phyloP scores from a whole-genome alignment of 2,797 vertebrate species.

The Sebastes cheni region DNA sequence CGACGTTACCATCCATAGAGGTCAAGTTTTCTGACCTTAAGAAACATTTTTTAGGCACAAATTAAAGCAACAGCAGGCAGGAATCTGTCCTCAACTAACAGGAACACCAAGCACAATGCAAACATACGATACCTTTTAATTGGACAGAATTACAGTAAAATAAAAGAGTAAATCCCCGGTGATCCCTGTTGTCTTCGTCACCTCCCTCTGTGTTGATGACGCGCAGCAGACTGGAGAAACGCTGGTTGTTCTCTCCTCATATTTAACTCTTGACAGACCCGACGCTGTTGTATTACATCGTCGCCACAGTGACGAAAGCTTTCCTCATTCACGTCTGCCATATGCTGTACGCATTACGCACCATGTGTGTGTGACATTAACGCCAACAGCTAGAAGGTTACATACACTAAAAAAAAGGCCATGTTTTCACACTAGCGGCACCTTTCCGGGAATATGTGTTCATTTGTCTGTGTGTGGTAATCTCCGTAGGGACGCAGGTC shows the following conservation, averaged over 20 bases:
- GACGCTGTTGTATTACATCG: constrained; percentile 29
- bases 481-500: constrained; percentile 52
- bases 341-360: constrained; percentile 71
- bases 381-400: constrained; percentile 71
- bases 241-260: constrained; percentile 56
- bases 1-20: too few species aligned
- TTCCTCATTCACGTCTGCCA: constrained; percentile 67
- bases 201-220: constrained; percentile 32
- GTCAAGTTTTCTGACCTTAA: neutral
- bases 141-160: neutral
- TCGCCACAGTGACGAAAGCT: constrained; percentile 69
- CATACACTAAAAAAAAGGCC: constrained; percentile 57
- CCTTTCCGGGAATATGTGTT: constrained; percentile 71
- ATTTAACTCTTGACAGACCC: constrained; percentile 53
- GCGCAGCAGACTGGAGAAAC: constrained; percentile 37
- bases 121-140: neutral
- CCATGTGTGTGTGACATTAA: constrained; percentile 64
- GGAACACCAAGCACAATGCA: too few species aligned
- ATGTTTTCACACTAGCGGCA: constrained; percentile 72
- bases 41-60: neutral
- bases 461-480: constrained; percentile 58
- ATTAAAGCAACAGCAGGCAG: neutral
- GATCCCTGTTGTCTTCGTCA: neutral
- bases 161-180: neutral
- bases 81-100: neutral